A percentile compares a stretch with the other conserved stretches of the same genome.
Evolutionary conservation across 1,140 invertebrate genomes (phyloP).

Genomic region (Cydia pomonella): DNA sequence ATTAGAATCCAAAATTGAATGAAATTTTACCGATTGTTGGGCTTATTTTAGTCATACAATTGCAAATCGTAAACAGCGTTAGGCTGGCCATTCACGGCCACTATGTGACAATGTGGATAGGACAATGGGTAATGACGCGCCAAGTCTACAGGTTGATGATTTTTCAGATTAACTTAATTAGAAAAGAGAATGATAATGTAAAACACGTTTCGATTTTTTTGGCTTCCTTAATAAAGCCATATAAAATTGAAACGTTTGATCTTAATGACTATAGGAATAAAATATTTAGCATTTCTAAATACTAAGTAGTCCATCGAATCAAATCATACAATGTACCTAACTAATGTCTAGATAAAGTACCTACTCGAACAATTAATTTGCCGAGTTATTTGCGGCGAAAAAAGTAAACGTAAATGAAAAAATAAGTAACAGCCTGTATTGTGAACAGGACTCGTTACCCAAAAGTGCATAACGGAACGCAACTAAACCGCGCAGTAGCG

Average conservation of each 20-base stretch:
- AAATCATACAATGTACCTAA: no score
- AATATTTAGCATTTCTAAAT: no score
- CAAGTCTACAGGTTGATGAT: neutral
- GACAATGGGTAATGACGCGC: constrained; percentile 18
- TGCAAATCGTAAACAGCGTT: neutral
- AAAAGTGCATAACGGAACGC: constrained; percentile 11
- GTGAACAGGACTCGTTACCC: neutral
- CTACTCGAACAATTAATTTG: no score
- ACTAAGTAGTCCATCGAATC: no score
- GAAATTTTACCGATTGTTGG: neutral
- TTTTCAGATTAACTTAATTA: neutral
- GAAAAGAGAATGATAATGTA: neutral
- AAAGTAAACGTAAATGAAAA: no score
- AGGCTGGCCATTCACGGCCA: constrained; percentile 7
- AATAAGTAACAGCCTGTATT: no score
- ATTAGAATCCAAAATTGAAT: neutral
- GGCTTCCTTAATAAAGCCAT: no score
- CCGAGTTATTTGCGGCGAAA: no score
- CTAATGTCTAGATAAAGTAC: no score
- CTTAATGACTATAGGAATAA: no score
- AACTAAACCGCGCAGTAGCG: constrained; percentile 13
- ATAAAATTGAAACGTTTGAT: no score
- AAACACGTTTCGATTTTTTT: neutral
- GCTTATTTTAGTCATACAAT: neutral
- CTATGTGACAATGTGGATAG: neutral